Base-by-base conservation (phyloP, 2,888 invertebrate genomes). In the Ptychoptera contaminata region DNA sequence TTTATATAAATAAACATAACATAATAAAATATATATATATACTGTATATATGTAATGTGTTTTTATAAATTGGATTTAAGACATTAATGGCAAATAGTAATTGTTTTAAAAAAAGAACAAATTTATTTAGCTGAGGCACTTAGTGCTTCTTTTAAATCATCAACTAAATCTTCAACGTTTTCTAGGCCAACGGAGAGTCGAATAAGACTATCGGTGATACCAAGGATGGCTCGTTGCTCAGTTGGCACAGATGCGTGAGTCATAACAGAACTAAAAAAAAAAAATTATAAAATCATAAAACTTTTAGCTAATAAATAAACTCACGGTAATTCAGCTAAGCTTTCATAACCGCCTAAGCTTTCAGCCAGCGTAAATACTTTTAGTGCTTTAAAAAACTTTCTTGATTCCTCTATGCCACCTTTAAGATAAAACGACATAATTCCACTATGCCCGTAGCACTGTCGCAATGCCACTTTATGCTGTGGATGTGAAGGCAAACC, bases 311-410 rank as follows among this genome's bases (percentile, higher is more conserved):
- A 23, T 43, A 43, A 43, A 45, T 44, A 50, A 48, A 76, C 82
- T 77, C 69, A 88, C 83, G 96, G 96, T 52, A 94, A 71, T 69
- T 94, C 93, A 3, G 91, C 88, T 51, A 97, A 74, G 59, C 91
- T 92, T 61, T 97, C 94, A 57, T 82, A 91, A 45, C 94, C 94
- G 41, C 97, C 97, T 48, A 98, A 73, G 58, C 93, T 94, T 62
- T 94, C 96, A 5, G 96, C 96, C 43, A 93, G 65, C 1, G 74
- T 78, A 62, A 94, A 91, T 16, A 91, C 54, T 67, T 88, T 82
- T 30, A 93, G 66, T 7, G 76, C 62, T 52, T 76, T 73, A 16
- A 93, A 67, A 58, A 96, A 85, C 45, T 71, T 78, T 46, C 70
- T 70, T 0, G 87, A 79, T 53, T 87, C 77, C 45, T 76, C 68